These are phyloP conservation scores for Phycodurus eques DNA, from an alignment of 2,113 vertebrate genomes.

Conservation along the genomic window DNA sequence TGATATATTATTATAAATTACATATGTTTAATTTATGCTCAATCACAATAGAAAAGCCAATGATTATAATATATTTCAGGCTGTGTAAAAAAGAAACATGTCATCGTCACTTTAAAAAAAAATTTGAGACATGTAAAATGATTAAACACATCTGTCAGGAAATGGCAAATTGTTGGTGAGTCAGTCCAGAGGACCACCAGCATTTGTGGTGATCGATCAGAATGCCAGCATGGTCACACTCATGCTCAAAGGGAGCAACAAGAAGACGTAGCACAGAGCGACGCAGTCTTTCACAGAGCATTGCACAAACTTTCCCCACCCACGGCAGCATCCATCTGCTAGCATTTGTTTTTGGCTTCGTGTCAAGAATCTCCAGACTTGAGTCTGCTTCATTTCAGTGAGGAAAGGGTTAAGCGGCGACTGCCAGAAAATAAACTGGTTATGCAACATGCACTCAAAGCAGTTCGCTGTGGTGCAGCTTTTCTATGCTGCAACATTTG, in stretches of 20 bases:
- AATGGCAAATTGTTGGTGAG: not conserved
- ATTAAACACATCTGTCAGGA: not conserved
- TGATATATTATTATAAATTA: not conserved
- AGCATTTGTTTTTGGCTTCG: slow-evolving; percentile 35
- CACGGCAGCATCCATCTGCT: slow-evolving; percentile 19
- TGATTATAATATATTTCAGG: not conserved
- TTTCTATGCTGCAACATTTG: not conserved
- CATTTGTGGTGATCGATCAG: not conserved
- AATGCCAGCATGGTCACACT: slow-evolving; percentile 2
- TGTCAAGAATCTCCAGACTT: slow-evolving; percentile 38
- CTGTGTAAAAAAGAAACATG: not conserved
- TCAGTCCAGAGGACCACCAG: not conserved
- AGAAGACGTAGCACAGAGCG: slow-evolving; percentile 4
- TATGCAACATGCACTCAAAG: slow-evolving; percentile 36
- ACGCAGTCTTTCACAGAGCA: slow-evolving; percentile 21
- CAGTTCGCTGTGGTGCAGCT: slow-evolving; percentile 6
- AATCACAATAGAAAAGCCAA: not conserved
- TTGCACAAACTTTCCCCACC: slow-evolving; percentile 15
- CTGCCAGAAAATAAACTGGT: slow-evolving; percentile 32
- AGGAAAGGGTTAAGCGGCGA: slow-evolving; percentile 28
- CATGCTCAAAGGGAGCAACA: slow-evolving; percentile 7
- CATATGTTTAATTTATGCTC: not conserved
- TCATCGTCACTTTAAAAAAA: not conserved
- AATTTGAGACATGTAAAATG: not conserved
- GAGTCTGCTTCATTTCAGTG: slow-evolving; percentile 42